phyloP scores from a whole-genome alignment of 2,113 vertebrate species.

The Mystacornis crossleyi region DNA sequence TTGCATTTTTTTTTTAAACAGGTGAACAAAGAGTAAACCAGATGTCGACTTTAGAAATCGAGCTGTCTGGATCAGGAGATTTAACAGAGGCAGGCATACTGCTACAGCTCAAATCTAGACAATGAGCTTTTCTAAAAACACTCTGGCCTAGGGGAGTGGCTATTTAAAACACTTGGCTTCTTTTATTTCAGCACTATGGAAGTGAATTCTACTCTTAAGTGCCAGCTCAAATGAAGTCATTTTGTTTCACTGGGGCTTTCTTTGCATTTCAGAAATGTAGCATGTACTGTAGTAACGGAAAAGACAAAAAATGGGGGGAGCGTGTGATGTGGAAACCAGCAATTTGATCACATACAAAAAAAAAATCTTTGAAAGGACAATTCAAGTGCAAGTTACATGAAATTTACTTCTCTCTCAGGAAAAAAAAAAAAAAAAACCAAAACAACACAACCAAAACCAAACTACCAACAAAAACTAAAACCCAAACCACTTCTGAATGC shows the following conservation, averaged over 20 bases:
- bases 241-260: conserved; percentile 74
- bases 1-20: conserved; percentile 82
- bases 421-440: background rate
- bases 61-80: conserved; percentile 79
- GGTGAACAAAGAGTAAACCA: conserved; percentile 86
- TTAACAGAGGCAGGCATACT: conserved; percentile 70
- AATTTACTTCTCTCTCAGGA: background rate
- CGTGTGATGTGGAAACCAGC: background rate
- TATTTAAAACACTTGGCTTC: conserved; percentile 90
- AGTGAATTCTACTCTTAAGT: conserved; percentile 80
- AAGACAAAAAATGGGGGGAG: background rate
- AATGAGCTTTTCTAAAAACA: conserved; percentile 85
- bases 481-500: background rate
- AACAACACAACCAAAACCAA: background rate
- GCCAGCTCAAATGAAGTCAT: conserved; percentile 84
- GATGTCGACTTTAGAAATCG: conserved; percentile 83
- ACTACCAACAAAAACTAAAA: background rate
- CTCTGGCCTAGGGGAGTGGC: conserved; percentile 78
- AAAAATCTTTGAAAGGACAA: background rate
- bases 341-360: background rate
- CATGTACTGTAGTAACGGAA: conserved; percentile 24
- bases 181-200: conserved; percentile 85
- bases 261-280: conserved; percentile 65
- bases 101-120: conserved; percentile 76
- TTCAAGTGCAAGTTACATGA: background rate